Conservation (phyloP, 2,797 vertebrate species). For the Brachyrhaphis roseni region DNA sequence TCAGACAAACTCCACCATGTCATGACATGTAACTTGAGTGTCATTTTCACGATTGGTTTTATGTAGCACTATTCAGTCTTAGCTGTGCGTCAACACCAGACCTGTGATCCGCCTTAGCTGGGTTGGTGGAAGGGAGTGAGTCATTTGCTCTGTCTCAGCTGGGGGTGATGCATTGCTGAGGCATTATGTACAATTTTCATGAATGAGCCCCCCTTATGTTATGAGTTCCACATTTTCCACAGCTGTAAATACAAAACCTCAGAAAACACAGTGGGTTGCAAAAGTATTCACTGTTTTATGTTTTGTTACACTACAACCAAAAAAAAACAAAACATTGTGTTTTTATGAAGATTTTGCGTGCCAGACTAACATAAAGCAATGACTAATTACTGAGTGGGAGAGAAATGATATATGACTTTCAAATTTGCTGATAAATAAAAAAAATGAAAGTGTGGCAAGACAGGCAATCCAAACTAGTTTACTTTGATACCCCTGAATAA, state of each 20-base stretch:
- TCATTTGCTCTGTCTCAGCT: conserved; percentile 40
- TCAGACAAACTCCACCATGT: not conserved
- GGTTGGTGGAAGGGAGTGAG: conserved; percentile 36
- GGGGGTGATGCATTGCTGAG: conserved; percentile 37
- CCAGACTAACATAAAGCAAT: not conserved
- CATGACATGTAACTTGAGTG: conserved; percentile 5
- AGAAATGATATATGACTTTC: not conserved
- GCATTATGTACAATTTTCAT: not conserved
- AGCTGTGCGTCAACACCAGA: conserved; percentile 29
- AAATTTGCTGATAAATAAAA: not conserved
- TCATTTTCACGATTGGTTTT: conserved; percentile 5
- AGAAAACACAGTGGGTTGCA: not conserved
- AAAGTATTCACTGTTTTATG: not conserved
- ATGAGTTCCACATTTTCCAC: conserved; percentile 18
- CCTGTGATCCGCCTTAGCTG: conserved; percentile 24
- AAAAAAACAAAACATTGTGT: too few relatives aligned
- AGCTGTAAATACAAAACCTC: conserved; percentile 47
- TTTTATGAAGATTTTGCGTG: not conserved
- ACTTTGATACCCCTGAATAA: not conserved
- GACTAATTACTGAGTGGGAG: too few relatives aligned
- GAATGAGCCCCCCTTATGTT: not conserved
- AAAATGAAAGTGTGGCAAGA: not conserved
- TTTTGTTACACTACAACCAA: not conserved
- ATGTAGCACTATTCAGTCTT: conserved; percentile 1
- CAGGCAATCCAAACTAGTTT: not conserved